These are phyloP conservation scores for Subacronicta megacephala DNA, from an alignment of 2,888 invertebrate genomes.

Conservation along the genomic window DNA sequence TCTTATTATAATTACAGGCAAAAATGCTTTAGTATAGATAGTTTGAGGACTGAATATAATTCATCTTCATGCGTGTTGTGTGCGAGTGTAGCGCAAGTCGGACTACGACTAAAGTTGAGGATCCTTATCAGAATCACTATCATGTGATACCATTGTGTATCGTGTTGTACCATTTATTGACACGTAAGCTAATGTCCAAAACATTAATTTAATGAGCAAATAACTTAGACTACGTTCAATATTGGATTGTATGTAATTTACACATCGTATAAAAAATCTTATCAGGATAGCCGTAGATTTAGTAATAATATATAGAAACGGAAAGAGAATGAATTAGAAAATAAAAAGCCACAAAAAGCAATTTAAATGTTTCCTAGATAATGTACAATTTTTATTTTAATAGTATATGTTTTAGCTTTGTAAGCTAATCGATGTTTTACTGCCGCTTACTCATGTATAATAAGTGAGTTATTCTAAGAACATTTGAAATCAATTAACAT, in stretches of 20 bases:
- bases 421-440: conserved; percentile 52
- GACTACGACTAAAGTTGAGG: conserved; percentile 44
- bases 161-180: conserved; percentile 53
- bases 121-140: conserved; percentile 51
- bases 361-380: conserved; percentile 75
- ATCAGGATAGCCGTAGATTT: conserved; percentile 58
- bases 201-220: conserved; percentile 56
- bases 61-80: conserved; percentile 63
- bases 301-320: conserved; percentile 63
- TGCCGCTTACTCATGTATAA: conserved; percentile 39
- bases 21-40: conserved; percentile 64
- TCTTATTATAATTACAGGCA: conserved; percentile 73
- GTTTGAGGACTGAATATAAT: conserved; percentile 73
- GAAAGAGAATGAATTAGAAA: conserved; percentile 58
- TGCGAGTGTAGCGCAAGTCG: conserved; percentile 47
- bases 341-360: conserved; percentile 70
- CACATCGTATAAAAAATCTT: conserved; percentile 56
- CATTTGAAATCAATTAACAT: conserved; percentile 45
- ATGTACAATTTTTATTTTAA: conserved; percentile 72
- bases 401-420: conserved; percentile 53
- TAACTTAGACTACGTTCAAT: conserved; percentile 50
- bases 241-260: conserved; percentile 54
- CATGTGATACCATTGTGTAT: no score
- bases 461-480: conserved; percentile 43
- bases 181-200: conserved; percentile 66